Conservation (phyloP, 2,797 vertebrate genomes). For the Borostomias antarcticus region DNA sequence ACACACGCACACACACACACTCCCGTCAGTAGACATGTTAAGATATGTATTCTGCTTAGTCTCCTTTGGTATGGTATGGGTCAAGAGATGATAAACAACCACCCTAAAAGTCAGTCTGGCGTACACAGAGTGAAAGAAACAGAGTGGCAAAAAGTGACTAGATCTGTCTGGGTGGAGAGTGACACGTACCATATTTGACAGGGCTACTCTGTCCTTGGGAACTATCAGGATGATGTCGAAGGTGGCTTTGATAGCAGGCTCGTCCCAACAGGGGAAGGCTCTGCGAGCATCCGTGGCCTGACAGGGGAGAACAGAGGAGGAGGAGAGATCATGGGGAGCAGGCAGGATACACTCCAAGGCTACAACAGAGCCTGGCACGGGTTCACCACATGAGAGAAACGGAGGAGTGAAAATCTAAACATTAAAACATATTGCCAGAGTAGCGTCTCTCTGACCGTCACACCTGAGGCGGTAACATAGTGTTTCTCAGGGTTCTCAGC, state of each 20-base stretch:
- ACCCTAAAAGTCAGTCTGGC: slow-evolving; percentile 29
- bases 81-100: too few species aligned
- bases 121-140: slow-evolving; percentile 16
- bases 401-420: too few species aligned
- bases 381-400: too few species aligned
- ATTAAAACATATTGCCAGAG: too few species aligned
- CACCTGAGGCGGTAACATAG: not conserved
- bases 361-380: not conserved
- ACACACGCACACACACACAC: too few species aligned
- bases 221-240: slow-evolving; percentile 96
- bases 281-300: slow-evolving; percentile 97
- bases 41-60: too few species aligned
- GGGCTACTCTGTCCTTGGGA: slow-evolving; percentile 95
- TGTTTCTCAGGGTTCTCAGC: not conserved
- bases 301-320: not conserved
- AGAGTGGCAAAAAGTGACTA: slow-evolving; percentile 35
- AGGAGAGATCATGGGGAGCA: slow-evolving; percentile 8
- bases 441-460: not conserved
- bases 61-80: too few species aligned
- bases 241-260: slow-evolving; percentile 97
- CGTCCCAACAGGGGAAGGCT: slow-evolving; percentile 99
- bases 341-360: not conserved
- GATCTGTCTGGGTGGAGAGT: slow-evolving; percentile 26
- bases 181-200: slow-evolving; percentile 96
- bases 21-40: too few species aligned